Evolutionary conservation across 2,113 vertebrate species (phyloP), one percentile per base, ranked within the genome.

Genomic region (Dipodomys ordii): DNA sequence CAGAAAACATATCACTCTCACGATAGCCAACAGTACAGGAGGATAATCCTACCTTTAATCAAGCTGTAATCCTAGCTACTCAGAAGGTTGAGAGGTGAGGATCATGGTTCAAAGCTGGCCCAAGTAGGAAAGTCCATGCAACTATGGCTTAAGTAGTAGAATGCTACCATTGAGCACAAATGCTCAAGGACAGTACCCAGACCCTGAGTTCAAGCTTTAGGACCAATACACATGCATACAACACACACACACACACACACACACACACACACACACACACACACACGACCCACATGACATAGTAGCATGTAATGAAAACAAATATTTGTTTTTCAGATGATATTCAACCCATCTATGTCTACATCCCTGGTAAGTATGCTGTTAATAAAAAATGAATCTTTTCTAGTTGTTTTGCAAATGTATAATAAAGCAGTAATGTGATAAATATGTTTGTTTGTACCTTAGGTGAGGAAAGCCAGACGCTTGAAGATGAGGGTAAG

Each of bases 401-500:
- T 95, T 46, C 23, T 28, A 74, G 71, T 62, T 87, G 49, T 85
- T 79, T 65, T 73, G 32, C 49, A 85, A 57, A 71, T 90, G 69
- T 3, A 85, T 1, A 49, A 67, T 1, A 73, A 96, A 92, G 46
- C 19, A 28, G 13, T 83, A 72, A 73, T 23, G 64, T 93, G 81
- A 23, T 25, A 78, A 6, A 15, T 85, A 39, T 65, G 39, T 96
- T 84, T 95, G 91, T 92, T 92, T 93, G 5, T 91, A 69, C 95
- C 32, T 62, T 93, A 97, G 95, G 57, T 96, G 85, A 95, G 25
- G 93, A 92, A 90, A 88, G 28, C n/a, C 96, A 96, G 96, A 93
- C 90, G 53, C 92, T 96, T 79, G 95, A 95, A 95, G 94, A 97
- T 46, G 20, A 85, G 53, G 96, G 96, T 97, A 96, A 97, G 96